Evolutionary conservation across 2,113 vertebrate genomes (phyloP), one percentile per base, ranked within the genome.

Genomic region (Poecilia latipinna): DNA sequence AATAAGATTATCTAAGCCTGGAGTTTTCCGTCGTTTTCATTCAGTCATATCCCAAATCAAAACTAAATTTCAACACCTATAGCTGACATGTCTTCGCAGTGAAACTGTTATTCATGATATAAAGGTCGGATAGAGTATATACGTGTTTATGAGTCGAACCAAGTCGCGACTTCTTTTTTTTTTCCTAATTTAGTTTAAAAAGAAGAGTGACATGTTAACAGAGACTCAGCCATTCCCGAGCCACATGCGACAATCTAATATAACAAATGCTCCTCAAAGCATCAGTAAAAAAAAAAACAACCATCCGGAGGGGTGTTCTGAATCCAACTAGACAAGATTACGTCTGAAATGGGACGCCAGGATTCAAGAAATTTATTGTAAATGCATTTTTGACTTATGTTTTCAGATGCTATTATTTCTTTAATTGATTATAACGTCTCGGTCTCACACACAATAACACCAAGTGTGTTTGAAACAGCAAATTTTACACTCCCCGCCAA

Each of bases 191-290:
- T 2, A 57, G 10, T 37, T 37, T 3, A 11, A 37, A 37, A 37
- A 37, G 32, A 69, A 4, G 0, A 33, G 68, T 12, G 44, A n/a
- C 65, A 13, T 39, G 68, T 69, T 74, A 42, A 35, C 37, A 63
- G n/a, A 88, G 68, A 80, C 61, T 68, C 69, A 82, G 61, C 57
- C 44, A 68, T 68, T 54, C 51, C 54, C 70, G 17, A 77, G 60
- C 75, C 88, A 90, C 90, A 92, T 91, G 86, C 75, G 80, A 87
- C 86, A 80, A 32, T 82, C 63, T 71, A 83, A 80, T 88, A 72
- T 74, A 88, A 85, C 80, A 86, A 91, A 89, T 88, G 84, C 78
- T 75, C 68, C 83, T 90, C 64, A 69, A 75, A 70, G 83, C 72
- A 69, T 65, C 37, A 78, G 31, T 3, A 37, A 11, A 37, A 37